phyloP scores from a whole-genome alignment of 2,888 invertebrate genomes.

The Syrista parreyssii region DNA sequence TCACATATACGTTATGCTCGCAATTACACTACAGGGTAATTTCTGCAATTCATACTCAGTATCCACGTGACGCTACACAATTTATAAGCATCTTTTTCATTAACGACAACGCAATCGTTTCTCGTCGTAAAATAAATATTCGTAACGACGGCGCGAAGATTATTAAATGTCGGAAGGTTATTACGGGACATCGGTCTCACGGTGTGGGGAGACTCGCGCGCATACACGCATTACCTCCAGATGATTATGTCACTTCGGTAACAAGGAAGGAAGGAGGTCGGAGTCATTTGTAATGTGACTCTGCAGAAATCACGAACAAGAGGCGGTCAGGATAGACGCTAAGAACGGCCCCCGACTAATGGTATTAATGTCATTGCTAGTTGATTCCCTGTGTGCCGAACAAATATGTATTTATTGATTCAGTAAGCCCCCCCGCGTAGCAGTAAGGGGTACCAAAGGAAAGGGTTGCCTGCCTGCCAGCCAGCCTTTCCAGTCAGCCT shows the following conservation, averaged over 20 bases:
- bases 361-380: conserved; percentile 58
- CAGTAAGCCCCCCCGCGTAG: conserved; percentile 21
- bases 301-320: conserved; percentile 54
- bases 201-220: conserved; percentile 16
- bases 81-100: neutral
- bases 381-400: conserved; percentile 51
- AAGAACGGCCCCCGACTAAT: conserved; percentile 43
- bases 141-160: conserved; percentile 17
- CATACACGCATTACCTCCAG: conserved; percentile 29
- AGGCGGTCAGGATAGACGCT: conserved; percentile 20
- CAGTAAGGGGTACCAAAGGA: conserved; percentile 10
- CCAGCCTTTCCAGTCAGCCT: conserved; percentile 26
- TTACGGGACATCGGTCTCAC: conserved; percentile 35
- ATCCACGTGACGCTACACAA: neutral
- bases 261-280: conserved; percentile 56
- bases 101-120: neutral
- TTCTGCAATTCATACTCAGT: neutral
- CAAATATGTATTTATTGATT: conserved; percentile 62
- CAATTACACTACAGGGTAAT: neutral
- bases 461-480: conserved; percentile 34
- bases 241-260: conserved; percentile 63
- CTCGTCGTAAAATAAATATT: neutral
- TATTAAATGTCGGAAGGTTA: conserved; percentile 43
- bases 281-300: conserved; percentile 64
- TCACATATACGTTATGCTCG: neutral